Conservation (phyloP, 2,888 invertebrate species). For the Cantharis rustica region DNA sequence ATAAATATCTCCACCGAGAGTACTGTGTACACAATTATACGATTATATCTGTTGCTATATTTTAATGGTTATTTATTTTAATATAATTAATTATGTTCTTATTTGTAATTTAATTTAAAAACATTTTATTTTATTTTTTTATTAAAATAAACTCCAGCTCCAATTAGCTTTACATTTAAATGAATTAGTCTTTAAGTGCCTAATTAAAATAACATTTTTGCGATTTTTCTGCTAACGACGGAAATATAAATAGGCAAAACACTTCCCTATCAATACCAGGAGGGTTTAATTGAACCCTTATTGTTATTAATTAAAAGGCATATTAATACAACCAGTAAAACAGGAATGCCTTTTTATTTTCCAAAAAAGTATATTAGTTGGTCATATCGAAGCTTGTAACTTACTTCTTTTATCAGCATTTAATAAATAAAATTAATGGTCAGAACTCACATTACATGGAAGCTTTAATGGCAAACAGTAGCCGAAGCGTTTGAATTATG, state of each 20-base stretch:
- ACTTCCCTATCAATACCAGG: background rate
- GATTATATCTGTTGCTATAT: background rate
- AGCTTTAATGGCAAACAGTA: background rate
- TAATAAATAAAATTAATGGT: background rate
- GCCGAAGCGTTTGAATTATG: background rate
- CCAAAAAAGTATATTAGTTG: background rate
- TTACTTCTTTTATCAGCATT: background rate
- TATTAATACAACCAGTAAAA: background rate
- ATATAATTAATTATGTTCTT: too few relatives aligned
- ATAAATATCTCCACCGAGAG: too few relatives aligned
- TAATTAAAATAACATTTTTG: background rate
- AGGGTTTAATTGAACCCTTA: too few relatives aligned
- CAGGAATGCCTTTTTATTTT: background rate
- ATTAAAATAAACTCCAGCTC: background rate
- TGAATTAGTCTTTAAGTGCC: background rate
- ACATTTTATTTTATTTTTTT: background rate
- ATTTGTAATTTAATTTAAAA: too few relatives aligned
- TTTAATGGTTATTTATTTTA: background rate
- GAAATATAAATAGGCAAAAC: too few relatives aligned
- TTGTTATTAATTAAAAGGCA: background rate
- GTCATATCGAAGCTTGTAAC: background rate
- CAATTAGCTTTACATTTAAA: background rate
- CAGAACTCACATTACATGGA: background rate
- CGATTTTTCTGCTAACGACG: background rate
- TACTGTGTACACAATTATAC: too few relatives aligned